phyloP scores from a whole-genome alignment of 2,888 invertebrate species.

The Marronus borbonicus region DNA sequence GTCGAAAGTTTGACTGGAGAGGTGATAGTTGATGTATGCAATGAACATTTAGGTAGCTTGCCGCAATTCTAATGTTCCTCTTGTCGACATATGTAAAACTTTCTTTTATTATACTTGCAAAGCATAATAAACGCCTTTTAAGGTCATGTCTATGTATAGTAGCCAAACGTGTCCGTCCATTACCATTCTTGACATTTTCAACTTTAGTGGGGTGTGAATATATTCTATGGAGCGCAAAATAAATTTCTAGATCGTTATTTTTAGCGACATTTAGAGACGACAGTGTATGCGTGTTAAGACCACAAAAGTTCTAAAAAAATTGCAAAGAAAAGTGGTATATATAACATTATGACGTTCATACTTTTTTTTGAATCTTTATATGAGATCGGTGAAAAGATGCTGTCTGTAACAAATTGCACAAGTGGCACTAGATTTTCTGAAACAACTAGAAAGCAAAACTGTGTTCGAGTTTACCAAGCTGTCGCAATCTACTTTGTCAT shows the following conservation, averaged over 20 bases:
- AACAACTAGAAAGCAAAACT: conserved; percentile 50
- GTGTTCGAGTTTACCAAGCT: conserved; percentile 49
- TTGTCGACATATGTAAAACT: neutral
- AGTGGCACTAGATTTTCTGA: conserved; percentile 43
- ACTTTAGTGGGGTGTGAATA: neutral
- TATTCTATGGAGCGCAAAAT: neutral
- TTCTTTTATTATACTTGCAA: conserved; percentile 43
- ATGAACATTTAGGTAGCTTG: no score
- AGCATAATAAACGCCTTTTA: conserved; percentile 34
- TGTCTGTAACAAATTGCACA: conserved; percentile 35
- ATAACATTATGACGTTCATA: neutral
- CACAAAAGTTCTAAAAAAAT: no score
- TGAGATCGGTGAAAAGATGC: neutral
- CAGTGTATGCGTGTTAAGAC: no score
- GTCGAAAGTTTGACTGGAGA: no score
- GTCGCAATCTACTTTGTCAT: conserved; percentile 39
- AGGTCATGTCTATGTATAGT: conserved; percentile 27
- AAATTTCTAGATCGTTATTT: neutral
- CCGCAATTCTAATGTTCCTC: no score
- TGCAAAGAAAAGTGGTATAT: neutral
- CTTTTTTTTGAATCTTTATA: neutral
- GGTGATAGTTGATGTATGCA: no score
- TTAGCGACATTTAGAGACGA: neutral
- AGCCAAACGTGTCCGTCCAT: neutral
- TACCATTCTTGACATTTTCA: conserved; percentile 41